phyloP scores from a whole-genome alignment of 2,888 invertebrate genomes.

The Apotomis betuletana region DNA sequence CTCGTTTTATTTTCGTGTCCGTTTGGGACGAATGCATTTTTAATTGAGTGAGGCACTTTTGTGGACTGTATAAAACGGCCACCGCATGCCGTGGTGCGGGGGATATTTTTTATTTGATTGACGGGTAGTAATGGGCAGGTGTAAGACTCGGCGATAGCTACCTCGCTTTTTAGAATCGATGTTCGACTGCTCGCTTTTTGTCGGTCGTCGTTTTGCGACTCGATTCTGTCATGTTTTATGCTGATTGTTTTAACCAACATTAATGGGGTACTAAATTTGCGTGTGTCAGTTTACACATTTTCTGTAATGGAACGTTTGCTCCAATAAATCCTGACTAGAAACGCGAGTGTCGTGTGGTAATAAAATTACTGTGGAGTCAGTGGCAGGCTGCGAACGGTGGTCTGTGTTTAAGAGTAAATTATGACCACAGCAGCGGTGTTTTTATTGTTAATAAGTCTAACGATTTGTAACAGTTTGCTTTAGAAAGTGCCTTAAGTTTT shows the following conservation, averaged over 20 bases:
- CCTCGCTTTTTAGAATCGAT: conserved; percentile 75
- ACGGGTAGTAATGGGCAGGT: conserved; percentile 83
- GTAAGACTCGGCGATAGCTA: conserved; percentile 76
- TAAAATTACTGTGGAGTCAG: conserved; percentile 18
- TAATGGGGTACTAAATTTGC: conserved; percentile 61
- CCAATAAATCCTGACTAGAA: conserved; percentile 36
- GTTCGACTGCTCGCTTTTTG: conserved; percentile 69
- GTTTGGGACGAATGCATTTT: conserved; percentile 83
- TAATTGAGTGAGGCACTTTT: conserved; percentile 83
- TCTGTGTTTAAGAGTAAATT: conserved; percentile 31
- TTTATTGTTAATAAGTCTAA: conserved; percentile 2
- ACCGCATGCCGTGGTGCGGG: conserved; percentile 69
- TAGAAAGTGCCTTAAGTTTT: background rate
- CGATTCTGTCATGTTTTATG: conserved; percentile 62
- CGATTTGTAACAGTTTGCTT: conserved; percentile 12
- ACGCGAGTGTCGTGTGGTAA: conserved; percentile 31
- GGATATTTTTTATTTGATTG: conserved; percentile 81
- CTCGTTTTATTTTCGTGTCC: conserved; percentile 75
- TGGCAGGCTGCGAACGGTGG: conserved; percentile 14
- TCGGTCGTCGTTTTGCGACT: conserved; percentile 67
- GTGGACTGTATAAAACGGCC: conserved; percentile 81
- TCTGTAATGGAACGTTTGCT: conserved; percentile 40
- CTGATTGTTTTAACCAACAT: conserved; percentile 63
- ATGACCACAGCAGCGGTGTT: conserved; percentile 13
- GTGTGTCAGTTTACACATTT: conserved; percentile 46